Percentiles rank a stretch among this genome's conserved stretches.
phyloP scores from a whole-genome alignment of 2,888 invertebrate genomes.

The Coleophora deauratella region DNA sequence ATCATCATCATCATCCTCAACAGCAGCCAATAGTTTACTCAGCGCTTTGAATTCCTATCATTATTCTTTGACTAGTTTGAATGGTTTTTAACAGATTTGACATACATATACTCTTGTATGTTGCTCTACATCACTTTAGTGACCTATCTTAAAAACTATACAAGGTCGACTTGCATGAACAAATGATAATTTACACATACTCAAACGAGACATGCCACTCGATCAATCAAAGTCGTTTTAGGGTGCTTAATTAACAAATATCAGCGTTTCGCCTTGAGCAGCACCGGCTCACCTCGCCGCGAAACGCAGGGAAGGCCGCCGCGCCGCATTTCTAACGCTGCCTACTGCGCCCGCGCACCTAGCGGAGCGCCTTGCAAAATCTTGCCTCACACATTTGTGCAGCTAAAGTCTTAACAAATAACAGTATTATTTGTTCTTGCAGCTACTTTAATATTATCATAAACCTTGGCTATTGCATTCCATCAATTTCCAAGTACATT shows the following conservation, averaged over 20 bases:
- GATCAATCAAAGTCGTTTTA: conserved; percentile 17
- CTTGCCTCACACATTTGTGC: conserved; percentile 19
- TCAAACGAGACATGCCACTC: background rate
- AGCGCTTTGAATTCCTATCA: too few relatives aligned
- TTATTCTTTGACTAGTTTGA: too few relatives aligned
- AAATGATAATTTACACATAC: conserved; percentile 1
- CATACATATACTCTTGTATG: background rate
- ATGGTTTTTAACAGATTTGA: too few relatives aligned
- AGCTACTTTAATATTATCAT: too few relatives aligned
- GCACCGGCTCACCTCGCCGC: conserved; percentile 56
- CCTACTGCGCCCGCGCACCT: background rate
- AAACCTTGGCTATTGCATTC: too few relatives aligned
- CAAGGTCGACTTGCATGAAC: background rate
- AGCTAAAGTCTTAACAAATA: too few relatives aligned
- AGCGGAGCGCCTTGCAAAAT: conserved; percentile 39
- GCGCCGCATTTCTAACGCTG: conserved; percentile 55
- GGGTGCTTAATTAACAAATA: conserved; percentile 49
- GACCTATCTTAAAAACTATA: too few relatives aligned
- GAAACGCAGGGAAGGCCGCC: conserved; percentile 51
- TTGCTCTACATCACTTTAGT: too few relatives aligned
- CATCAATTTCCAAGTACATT: too few relatives aligned
- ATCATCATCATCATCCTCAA: too few relatives aligned
- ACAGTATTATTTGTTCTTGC: too few relatives aligned
- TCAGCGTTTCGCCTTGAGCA: conserved; percentile 53
- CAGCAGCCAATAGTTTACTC: too few relatives aligned